Evolutionary conservation across 2,113 vertebrate genomes (phyloP).

Genomic region (Mastomys natalensis): DNA sequence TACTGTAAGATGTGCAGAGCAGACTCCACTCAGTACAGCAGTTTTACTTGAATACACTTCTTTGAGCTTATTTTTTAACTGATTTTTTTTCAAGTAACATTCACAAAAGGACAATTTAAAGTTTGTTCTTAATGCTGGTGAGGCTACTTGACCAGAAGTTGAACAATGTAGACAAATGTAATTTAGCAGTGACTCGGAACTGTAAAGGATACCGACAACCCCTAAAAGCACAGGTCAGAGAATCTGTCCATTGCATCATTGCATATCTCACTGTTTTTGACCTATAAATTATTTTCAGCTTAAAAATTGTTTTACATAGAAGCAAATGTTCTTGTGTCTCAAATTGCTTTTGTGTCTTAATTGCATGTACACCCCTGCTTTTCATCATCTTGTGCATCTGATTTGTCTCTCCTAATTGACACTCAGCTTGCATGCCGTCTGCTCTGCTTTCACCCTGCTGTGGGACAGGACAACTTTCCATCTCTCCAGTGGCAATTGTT

Average conservation of each 20-base stretch:
- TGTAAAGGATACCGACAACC: conserved; percentile 85
- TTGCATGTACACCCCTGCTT: neutral
- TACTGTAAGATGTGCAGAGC: conserved; percentile 53
- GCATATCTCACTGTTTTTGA: neutral
- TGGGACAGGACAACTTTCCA: neutral
- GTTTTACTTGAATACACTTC: conserved; percentile 48
- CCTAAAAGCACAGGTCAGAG: conserved; percentile 87
- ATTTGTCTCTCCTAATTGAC: neutral
- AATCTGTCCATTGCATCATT: neutral
- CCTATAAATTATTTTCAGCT: neutral
- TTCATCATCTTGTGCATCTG: neutral
- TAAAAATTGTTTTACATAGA: neutral
- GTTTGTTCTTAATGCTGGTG: conserved; percentile 83
- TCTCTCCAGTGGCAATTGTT: neutral
- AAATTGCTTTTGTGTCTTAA: neutral
- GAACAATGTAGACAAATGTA: conserved; percentile 86
- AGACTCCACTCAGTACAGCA: neutral
- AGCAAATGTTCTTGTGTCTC: neutral
- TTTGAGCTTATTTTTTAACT: conserved; percentile 43
- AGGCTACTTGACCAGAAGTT: conserved; percentile 85
- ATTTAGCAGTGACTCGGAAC: conserved; percentile 83
- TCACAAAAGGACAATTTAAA: conserved; percentile 68
- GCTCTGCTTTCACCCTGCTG: neutral
- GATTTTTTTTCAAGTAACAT: conserved; percentile 55
- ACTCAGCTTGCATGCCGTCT: neutral